A percentile compares a stretch with the other conserved stretches of the same genome.
These are phyloP conservation scores for Oryzias melastigma DNA, from an alignment of 2,113 vertebrate species.

Conservation along the genomic window DNA sequence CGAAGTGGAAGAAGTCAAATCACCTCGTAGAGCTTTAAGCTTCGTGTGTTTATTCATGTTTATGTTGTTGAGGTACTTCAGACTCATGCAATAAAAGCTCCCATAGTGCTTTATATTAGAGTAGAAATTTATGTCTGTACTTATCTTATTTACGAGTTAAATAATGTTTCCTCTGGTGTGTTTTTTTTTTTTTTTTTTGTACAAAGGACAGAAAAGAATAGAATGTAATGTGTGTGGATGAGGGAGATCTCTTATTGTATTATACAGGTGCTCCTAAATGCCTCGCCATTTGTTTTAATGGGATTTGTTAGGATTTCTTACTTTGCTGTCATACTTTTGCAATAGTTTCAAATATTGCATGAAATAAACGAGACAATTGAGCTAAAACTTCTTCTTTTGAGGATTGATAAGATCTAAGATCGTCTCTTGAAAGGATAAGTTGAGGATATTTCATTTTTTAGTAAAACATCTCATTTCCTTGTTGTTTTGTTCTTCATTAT, in stretches of 20 bases:
- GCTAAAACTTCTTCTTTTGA: too few species aligned
- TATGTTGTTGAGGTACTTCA: slow-evolving; percentile 43
- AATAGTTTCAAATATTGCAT: too few species aligned
- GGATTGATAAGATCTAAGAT: too few species aligned
- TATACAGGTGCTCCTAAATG: slow-evolving; percentile 37
- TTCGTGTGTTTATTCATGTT: slow-evolving; percentile 37
- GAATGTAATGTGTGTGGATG: slow-evolving; percentile 29
- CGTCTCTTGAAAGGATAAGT: too few species aligned
- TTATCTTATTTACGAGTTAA: slow-evolving; percentile 57
- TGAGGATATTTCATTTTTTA: not conserved
- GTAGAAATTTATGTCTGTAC: slow-evolving; percentile 45
- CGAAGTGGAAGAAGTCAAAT: slow-evolving; percentile 4
- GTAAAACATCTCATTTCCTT: not conserved
- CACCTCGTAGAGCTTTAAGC: slow-evolving; percentile 1
- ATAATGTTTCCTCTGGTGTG: slow-evolving; percentile 45
- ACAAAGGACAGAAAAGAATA: slow-evolving; percentile 35
- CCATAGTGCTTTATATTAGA: slow-evolving; percentile 46
- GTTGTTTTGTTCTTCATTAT: slow-evolving; percentile 9
- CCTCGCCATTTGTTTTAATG: slow-evolving; percentile 11
- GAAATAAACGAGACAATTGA: too few species aligned
- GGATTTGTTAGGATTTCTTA: not conserved
- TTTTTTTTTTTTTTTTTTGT: slow-evolving; percentile 58
- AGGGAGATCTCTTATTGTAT: slow-evolving; percentile 23
- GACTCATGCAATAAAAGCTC: slow-evolving; percentile 42
- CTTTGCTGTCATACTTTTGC: too few species aligned